Conservation (phyloP, 1,140 invertebrate genomes). For the Heliconius hewitsoni region DNA sequence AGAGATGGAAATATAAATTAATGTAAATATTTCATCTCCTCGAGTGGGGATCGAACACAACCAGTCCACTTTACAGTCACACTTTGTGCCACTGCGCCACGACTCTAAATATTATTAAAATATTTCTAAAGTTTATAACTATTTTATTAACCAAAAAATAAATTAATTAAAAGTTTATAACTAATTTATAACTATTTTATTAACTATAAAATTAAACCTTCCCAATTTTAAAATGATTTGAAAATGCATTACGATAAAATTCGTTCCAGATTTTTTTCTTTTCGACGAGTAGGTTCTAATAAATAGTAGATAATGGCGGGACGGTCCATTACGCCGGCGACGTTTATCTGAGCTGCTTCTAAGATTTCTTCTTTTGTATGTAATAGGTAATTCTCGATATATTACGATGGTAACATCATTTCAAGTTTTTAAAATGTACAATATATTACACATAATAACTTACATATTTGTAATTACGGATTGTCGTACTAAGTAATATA, state of each 20-base stretch:
- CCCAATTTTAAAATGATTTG: not conserved
- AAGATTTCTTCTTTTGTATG: not conserved
- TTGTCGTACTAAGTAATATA: no score
- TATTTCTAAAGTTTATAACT: no score
- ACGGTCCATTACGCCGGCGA: not conserved
- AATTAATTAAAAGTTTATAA: no score
- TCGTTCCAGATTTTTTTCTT: not conserved
- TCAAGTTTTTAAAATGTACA: no score
- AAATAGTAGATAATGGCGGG: not conserved
- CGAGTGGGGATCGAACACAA: no score
- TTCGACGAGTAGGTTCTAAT: not conserved
- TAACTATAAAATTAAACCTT: not conserved
- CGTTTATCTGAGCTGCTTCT: conserved; percentile 3
- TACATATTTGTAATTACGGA: no score
- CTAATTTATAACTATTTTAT: not conserved
- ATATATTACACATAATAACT: no score
- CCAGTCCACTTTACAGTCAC: no score
- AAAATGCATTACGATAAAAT: not conserved
- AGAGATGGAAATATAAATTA: no score
- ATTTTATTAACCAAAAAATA: not conserved
- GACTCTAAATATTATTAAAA: no score
- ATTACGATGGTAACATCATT: not conserved
- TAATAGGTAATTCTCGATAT: not conserved
- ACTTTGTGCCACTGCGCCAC: no score
- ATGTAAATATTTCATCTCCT: no score